Evolutionary conservation across 2,888 invertebrate genomes (phyloP), one percentile per base, ranked within the genome.

Genomic region (Hedychridium roseum): DNA sequence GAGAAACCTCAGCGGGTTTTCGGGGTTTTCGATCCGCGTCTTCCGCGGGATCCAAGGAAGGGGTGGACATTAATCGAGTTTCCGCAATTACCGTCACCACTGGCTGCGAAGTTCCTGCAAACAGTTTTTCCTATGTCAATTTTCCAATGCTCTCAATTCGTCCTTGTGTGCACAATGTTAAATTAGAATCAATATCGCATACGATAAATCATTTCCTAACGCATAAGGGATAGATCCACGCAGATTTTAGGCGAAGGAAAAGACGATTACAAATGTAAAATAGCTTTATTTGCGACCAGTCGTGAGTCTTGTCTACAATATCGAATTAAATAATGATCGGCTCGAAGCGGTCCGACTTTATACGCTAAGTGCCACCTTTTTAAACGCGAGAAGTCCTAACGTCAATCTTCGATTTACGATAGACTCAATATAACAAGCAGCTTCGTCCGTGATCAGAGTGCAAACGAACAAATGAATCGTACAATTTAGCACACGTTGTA

Each of bases 261-360:
- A 61, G 53, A 52, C 62, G 48, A 68, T 60, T 71, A 68, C 69
- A 74, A 74, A 74, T 74, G 74, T 74, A 74, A 74, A 74, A 74
- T 74, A 72, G 62, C 65, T 72, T 71, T 74, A 68, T 71, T 73
- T 71, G 62, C 68, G 67, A 69, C 66, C 70, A 68, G 68, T 68
- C 66, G 60, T 66, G 58, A 65, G 52, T 68, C 54, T 60, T 53
- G 50, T 67, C 70, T 72, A 73, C 71, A 74, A 62, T 63, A 59
- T 55, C 49, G 49, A 62, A 64, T 64, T 57, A 60, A 62, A 62
- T 54, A 64, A 57, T 50, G 48, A 32, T 43, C 48, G 39, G 42
- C 27, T 50, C 49, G 43, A 56, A 54, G 58, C 54, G 45, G 36
- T 43, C 20, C 12, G 14, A n/a, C n/a, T n/a, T n/a, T n/a, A n/a